Conservation (phyloP, 2,888 invertebrate genomes). For the Cantharis nigra region DNA sequence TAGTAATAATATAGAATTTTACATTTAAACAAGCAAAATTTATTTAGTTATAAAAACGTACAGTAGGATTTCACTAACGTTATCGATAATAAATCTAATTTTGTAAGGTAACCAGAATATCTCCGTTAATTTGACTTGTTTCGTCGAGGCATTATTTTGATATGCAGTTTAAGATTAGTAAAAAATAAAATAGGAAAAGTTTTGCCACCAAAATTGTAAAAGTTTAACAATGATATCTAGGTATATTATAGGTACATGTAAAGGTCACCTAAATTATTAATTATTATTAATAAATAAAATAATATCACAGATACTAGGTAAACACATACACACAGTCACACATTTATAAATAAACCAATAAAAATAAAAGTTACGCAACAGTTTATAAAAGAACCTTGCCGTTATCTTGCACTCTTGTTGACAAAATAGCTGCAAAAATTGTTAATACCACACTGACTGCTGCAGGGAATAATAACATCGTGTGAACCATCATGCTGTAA, state of each 20-base stretch:
- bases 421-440: constrained; percentile 48
- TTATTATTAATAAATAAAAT: constrained; percentile 29
- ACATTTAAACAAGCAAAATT: constrained; percentile 22
- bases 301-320: constrained; percentile 39
- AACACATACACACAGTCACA: constrained; percentile 9
- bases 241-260: neutral
- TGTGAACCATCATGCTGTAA: constrained; percentile 50
- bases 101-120: constrained; percentile 14
- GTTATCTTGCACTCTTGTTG: constrained; percentile 53
- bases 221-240: neutral
- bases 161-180: constrained; percentile 18
- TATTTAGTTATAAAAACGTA: constrained; percentile 28
- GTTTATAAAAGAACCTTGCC: constrained; percentile 53
- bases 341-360: neutral
- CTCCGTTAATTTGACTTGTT: constrained; percentile 26
- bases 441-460: constrained; percentile 49
- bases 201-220: neutral
- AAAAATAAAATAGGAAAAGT: neutral
- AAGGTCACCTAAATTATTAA: neutral
- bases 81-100: constrained; percentile 25
- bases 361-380: constrained; percentile 9
- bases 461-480: constrained; percentile 51
- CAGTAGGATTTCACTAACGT: constrained; percentile 31
- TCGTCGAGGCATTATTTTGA: constrained; percentile 24
- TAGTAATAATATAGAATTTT: neutral